These are phyloP conservation scores for Aleadryas rufinucha DNA, from an alignment of 2,113 vertebrate genomes.

Conservation along the genomic window DNA sequence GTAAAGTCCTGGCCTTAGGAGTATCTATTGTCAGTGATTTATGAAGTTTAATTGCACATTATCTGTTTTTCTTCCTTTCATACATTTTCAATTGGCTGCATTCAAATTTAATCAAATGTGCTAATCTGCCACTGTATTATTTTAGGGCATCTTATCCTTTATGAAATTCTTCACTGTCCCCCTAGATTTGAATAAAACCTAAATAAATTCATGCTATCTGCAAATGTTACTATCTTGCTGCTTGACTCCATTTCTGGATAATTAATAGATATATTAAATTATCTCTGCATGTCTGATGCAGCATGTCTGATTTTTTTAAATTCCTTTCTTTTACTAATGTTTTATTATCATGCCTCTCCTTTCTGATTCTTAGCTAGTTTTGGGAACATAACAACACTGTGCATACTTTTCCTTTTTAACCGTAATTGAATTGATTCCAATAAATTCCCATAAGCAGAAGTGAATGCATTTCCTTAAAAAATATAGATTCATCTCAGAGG, in stretches of 20 bases:
- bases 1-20: background rate
- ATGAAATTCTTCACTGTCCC: background rate
- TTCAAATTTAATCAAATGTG: background rate
- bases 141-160: background rate
- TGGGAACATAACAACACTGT: background rate
- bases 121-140: background rate
- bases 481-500: background rate
- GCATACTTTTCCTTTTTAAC: background rate
- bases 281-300: background rate
- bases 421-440: background rate
- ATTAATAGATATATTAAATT: background rate
- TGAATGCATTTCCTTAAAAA: background rate
- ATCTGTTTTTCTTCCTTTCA: background rate
- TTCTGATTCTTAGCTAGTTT: background rate
- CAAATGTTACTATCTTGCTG: background rate
- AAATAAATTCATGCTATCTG: background rate
- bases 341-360: background rate
- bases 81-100: background rate
- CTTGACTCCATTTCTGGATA: background rate
- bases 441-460: background rate
- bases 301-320: no score
- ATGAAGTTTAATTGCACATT: background rate
- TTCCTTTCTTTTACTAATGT: background rate
- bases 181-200: background rate
- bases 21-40: background rate